Conservation (phyloP, 2,888 invertebrate genomes). For the Parthenolecanium corni region DNA sequence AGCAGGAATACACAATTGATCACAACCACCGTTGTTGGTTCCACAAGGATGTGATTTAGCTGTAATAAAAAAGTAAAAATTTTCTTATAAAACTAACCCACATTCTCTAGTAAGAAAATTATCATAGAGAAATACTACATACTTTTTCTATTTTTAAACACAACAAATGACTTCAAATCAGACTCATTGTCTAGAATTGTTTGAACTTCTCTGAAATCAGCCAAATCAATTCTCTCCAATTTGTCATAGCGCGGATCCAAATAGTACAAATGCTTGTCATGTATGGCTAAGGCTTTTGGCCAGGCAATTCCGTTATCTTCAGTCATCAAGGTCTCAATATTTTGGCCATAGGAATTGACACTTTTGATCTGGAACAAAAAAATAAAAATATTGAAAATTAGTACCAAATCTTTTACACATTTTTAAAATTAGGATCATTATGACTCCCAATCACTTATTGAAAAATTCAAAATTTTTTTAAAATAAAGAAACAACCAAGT, state of each 20-base stretch:
- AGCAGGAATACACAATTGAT: constrained; percentile 84
- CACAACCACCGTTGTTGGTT: constrained; percentile 79
- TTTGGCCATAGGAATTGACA: constrained; percentile 61
- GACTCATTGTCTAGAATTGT: constrained; percentile 71
- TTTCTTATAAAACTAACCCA: constrained; percentile 1
- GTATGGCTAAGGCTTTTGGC: constrained; percentile 70
- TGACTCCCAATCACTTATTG: background rate
- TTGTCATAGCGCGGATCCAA: constrained; percentile 83
- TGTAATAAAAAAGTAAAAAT: constrained; percentile 19
- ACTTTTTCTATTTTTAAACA: constrained; percentile 70
- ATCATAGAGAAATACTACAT: constrained; percentile 31
- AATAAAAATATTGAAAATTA: background rate
- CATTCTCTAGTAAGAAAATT: background rate
- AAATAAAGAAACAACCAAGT: background rate
- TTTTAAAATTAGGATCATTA: no score
- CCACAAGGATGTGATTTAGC: constrained; percentile 74
- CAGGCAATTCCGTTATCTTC: constrained; percentile 59
- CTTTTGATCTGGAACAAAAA: constrained; percentile 39
- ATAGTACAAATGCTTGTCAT: constrained; percentile 71
- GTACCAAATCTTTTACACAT: background rate
- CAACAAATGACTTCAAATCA: constrained; percentile 72
- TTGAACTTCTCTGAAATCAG: constrained; percentile 64
- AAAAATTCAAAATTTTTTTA: background rate
- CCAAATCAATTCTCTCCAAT: constrained; percentile 69
- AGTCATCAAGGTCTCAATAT: constrained; percentile 53